Evolutionary conservation across 1,140 invertebrate species (phyloP).

Genomic region (Steinernema khuongi): DNA sequence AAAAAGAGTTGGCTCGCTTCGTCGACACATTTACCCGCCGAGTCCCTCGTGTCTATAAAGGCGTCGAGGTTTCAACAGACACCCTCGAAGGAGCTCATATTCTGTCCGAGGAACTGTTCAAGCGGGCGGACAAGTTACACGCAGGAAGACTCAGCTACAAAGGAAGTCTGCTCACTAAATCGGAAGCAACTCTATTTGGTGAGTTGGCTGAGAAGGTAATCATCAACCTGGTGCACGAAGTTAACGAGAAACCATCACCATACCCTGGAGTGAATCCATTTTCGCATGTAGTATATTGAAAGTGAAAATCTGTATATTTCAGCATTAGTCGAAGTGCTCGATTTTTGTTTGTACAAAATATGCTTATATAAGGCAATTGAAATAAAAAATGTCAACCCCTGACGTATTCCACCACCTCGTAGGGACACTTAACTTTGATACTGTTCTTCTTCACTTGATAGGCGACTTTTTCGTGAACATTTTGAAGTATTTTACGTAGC

Average conservation of each 20-base stretch:
- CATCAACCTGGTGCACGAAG: not conserved
- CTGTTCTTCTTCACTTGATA: conserved; percentile 2
- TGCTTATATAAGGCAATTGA: not conserved
- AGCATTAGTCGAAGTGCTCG: too few species aligned
- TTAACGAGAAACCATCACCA: not conserved
- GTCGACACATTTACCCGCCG: not conserved
- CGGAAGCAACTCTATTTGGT: not conserved
- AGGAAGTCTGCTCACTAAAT: not conserved
- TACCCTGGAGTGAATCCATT: not conserved
- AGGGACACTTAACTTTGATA: conserved; percentile 1
- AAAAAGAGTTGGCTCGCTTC: not conserved
- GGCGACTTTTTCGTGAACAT: not conserved
- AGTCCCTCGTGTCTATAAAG: not conserved
- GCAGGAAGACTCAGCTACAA: not conserved
- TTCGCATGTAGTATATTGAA: not conserved
- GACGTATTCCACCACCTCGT: conserved; percentile 1
- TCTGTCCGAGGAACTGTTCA: not conserved
- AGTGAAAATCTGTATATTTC: not conserved
- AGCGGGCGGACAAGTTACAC: not conserved
- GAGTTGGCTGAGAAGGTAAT: not conserved
- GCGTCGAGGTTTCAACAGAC: not conserved
- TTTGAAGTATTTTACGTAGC: not conserved
- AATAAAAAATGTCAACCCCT: not conserved
- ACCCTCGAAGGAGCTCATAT: conserved; percentile 3
- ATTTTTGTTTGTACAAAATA: too few species aligned